These are phyloP conservation scores for Cyprinus carpio DNA, from an alignment of 2,113 vertebrate species.

Conservation along the genomic window DNA sequence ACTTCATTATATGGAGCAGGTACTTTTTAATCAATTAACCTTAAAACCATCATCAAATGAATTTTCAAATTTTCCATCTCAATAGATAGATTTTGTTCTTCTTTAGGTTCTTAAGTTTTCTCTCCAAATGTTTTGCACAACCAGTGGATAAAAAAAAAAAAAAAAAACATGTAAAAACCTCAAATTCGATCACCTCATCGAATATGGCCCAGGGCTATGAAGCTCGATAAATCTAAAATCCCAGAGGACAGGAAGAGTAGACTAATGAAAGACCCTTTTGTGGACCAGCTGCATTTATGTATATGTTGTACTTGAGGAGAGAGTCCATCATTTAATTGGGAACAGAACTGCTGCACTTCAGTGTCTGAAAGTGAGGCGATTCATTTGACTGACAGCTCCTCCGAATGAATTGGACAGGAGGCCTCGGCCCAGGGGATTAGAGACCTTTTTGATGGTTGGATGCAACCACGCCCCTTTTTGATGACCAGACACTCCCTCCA, in stretches of 20 bases:
- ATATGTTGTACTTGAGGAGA: conserved; percentile 9
- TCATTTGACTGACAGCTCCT: conserved; percentile 37
- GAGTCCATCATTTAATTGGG: conserved; percentile 32
- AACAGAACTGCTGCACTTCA: conserved; percentile 15
- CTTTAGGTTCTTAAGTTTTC: background rate
- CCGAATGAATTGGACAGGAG: conserved; percentile 21
- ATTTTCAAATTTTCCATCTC: background rate
- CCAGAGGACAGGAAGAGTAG: background rate
- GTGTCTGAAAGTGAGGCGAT: background rate
- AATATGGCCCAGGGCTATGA: conserved; percentile 4
- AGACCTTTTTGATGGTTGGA: conserved; percentile 22
- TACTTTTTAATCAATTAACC: background rate
- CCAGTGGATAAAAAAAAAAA: background rate
- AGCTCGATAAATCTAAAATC: conserved; percentile 16
- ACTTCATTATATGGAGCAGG: background rate
- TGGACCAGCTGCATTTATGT: conserved; percentile 18
- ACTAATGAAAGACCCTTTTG: conserved; percentile 27
- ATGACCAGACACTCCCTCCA: conserved; percentile 33
- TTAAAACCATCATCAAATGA: background rate
- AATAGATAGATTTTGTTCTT: background rate
- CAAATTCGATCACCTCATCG: conserved; percentile 2
- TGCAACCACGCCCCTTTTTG: conserved; percentile 37
- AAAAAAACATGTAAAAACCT: background rate
- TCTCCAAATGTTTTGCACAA: background rate
- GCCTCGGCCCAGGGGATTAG: conserved; percentile 19